These are phyloP conservation scores for Oplegnathus fasciatus DNA, from an alignment of 2,113 vertebrate genomes.

Conservation along the genomic window DNA sequence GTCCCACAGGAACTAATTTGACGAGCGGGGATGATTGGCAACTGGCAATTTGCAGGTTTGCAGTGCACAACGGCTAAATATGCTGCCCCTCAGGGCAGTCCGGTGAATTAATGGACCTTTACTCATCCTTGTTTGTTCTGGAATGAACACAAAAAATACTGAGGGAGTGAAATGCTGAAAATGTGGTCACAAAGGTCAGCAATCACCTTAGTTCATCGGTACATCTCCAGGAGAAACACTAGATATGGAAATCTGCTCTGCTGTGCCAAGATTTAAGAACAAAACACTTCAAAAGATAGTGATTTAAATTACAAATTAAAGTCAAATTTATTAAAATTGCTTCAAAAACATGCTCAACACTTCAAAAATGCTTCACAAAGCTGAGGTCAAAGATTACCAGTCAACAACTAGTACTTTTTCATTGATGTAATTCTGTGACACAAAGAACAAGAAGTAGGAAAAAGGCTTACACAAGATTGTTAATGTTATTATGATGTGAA, in stretches of 20 bases:
- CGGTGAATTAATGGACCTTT: conserved; percentile 15
- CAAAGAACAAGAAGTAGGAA: neutral
- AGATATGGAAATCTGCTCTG: neutral
- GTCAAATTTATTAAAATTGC: neutral
- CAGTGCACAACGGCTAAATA: neutral
- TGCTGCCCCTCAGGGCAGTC: neutral
- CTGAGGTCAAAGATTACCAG: neutral
- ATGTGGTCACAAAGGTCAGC: neutral
- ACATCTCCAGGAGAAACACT: neutral
- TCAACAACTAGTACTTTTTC: neutral
- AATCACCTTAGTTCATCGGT: neutral
- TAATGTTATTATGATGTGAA: neutral
- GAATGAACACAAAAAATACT: neutral
- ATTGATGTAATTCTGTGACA: neutral
- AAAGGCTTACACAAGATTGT: neutral
- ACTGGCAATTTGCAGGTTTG: conserved; percentile 29
- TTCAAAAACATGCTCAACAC: neutral
- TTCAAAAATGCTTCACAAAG: neutral
- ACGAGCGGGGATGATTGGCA: conserved; percentile 44
- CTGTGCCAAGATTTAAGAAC: neutral
- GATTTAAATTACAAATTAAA: neutral
- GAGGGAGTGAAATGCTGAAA: conserved; percentile 12
- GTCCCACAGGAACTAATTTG: conserved; percentile 54
- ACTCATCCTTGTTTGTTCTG: neutral
- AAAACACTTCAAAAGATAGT: neutral